Conservation (phyloP, 1,140 invertebrate genomes). For the Ostrea edulis region DNA sequence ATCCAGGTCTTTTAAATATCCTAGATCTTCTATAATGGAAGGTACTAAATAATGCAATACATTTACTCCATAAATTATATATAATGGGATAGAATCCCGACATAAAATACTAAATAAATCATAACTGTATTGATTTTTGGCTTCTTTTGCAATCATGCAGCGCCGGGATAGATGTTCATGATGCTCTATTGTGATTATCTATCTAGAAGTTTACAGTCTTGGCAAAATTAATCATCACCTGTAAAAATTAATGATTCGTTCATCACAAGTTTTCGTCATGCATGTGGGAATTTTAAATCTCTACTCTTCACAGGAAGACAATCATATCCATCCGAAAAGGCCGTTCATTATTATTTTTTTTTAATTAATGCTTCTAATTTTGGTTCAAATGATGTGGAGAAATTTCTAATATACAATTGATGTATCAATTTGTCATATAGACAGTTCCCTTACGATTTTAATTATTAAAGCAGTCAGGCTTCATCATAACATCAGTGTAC, state of each 20-base stretch:
- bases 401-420: no score
- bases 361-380: no score
- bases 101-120: slow-evolving; percentile 24
- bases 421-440: no score
- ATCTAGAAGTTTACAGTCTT: slow-evolving; percentile 12
- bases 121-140: slow-evolving; percentile 20
- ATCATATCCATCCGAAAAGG: not conserved
- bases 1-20: not conserved
- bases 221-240: not conserved
- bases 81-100: not conserved
- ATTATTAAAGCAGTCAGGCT: no score
- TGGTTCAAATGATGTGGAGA: no score
- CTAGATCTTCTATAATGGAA: slow-evolving; percentile 1
- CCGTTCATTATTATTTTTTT: no score
- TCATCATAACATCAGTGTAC: no score
- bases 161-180: not conserved
- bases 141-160: not conserved
- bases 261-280: not conserved
- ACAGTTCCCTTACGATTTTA: no score
- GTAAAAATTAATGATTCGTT: not conserved
- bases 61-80: slow-evolving; percentile 31
- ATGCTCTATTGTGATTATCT: not conserved
- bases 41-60: slow-evolving; percentile 9
- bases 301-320: not conserved
- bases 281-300: not conserved